Percentiles rank a stretch among this genome's conserved stretches.
Evolutionary conservation across 2,797 vertebrate species (phyloP).

Genomic region (Trichosurus vulpecula): DNA sequence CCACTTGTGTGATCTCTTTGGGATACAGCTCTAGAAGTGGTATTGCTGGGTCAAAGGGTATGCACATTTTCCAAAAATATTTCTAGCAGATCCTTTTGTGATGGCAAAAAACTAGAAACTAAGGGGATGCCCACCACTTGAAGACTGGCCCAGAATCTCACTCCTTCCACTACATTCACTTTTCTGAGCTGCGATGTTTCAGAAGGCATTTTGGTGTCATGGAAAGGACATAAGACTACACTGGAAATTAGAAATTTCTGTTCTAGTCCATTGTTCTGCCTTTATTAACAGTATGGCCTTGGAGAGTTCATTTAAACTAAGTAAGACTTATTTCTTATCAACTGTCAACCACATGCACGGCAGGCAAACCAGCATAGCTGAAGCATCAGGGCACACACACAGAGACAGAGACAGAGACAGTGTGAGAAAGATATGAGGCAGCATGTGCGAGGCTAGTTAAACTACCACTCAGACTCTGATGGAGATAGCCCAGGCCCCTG

Average conservation of each 20-base stretch:
- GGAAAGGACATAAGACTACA: background rate
- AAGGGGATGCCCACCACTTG: background rate
- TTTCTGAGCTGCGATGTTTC: background rate
- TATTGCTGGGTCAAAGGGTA: no score
- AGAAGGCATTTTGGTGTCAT: background rate
- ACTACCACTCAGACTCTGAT: background rate
- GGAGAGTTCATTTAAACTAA: background rate
- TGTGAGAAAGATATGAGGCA: background rate
- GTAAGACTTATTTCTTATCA: background rate
- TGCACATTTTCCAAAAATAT: no score
- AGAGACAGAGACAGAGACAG: background rate
- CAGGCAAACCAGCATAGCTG: background rate
- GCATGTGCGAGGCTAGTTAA: background rate
- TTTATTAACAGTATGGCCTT: background rate
- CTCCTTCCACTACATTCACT: background rate
- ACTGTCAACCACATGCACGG: background rate
- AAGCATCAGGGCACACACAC: background rate
- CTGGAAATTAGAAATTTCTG: background rate
- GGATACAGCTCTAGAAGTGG: no score
- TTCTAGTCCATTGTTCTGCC: background rate
- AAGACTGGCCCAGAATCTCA: background rate
- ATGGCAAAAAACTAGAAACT: background rate
- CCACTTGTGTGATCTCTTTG: no score
- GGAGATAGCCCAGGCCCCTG: background rate
- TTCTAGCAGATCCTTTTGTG: background rate